phyloP scores from a whole-genome alignment of 2,113 vertebrate species.

The Ptilorrhoa leucosticta region DNA sequence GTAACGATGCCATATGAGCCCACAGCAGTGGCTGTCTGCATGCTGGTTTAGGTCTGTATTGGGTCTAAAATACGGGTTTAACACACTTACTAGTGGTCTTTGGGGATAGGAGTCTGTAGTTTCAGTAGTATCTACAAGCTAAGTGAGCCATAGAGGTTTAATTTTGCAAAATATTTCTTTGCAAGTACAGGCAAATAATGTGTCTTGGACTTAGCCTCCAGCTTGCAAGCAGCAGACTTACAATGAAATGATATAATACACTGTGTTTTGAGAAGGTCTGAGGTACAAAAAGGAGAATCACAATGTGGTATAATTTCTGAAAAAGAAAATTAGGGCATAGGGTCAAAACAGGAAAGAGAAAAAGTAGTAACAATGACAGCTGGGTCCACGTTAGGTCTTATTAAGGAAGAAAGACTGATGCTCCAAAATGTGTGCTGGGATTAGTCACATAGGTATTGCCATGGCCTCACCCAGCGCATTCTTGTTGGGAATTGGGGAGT shows the following conservation, averaged over 20 bases:
- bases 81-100: background rate
- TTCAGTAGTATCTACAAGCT: background rate
- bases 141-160: background rate
- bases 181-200: background rate
- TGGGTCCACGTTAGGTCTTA: background rate
- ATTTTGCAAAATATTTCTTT: background rate
- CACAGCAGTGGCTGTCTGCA: background rate
- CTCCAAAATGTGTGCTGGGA: background rate
- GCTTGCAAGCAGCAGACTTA: background rate
- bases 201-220: background rate
- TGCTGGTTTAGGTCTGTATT: background rate
- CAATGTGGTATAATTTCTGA: background rate
- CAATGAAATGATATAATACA: background rate
- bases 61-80: background rate
- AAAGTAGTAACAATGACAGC: background rate
- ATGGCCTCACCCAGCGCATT: accelerated
- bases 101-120: background rate
- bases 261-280: background rate
- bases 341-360: background rate
- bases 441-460: background rate
- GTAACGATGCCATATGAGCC: background rate
- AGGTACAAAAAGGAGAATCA: background rate
- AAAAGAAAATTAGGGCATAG: background rate
- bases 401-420: background rate
- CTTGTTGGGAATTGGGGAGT: background rate